Percentiles rank a stretch among this genome's conserved stretches.
Conservation (phyloP, 2,888 invertebrate genomes). For the Dryobotodes eremita region DNA sequence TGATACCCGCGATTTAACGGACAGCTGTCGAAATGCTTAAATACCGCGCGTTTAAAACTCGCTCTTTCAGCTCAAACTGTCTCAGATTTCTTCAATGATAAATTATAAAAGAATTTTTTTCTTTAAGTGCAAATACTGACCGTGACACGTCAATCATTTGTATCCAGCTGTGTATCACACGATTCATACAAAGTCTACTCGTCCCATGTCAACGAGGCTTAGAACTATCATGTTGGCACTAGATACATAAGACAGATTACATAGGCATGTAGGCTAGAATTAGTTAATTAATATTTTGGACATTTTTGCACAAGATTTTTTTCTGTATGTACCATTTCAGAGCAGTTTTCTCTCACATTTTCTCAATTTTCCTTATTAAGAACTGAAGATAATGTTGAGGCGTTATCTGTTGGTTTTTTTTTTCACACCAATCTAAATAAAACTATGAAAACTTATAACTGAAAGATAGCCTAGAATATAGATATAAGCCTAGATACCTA, state of each 20-base stretch:
- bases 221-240: constrained; percentile 27
- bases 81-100: background rate
- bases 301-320: background rate
- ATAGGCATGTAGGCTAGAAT: constrained; percentile 17
- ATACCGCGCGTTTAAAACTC: background rate
- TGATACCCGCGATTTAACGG: background rate
- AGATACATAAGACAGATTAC: constrained; percentile 19
- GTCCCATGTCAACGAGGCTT: constrained; percentile 32
- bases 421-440: too few species aligned
- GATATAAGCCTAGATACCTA: too few species aligned
- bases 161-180: background rate
- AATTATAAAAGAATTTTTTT: background rate
- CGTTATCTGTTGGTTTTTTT: background rate
- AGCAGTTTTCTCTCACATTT: background rate
- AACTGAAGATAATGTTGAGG: background rate
- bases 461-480: background rate
- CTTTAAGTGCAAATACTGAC: too few species aligned
- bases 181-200: constrained; percentile 3
- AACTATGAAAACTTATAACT: background rate
- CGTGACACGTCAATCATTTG: background rate
- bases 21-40: background rate
- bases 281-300: constrained; percentile 13
- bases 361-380: background rate
- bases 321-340: background rate
- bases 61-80: background rate